These are phyloP conservation scores for Microplitis mediator DNA, from an alignment of 1,140 invertebrate species.

Conservation along the genomic window DNA sequence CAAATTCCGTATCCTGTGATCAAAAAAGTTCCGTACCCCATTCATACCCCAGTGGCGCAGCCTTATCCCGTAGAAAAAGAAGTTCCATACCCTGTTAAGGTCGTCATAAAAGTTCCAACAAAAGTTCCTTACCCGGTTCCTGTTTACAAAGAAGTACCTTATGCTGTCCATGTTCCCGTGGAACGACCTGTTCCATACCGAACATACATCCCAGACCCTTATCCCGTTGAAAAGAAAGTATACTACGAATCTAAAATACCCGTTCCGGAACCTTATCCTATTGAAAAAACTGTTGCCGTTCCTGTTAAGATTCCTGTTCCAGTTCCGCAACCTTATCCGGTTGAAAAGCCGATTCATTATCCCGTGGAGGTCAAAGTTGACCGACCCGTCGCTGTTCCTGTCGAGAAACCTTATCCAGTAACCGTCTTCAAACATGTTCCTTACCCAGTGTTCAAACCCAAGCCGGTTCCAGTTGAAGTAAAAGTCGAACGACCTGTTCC, in stretches of 20 bases:
- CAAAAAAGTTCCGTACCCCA: slow-evolving; percentile 55
- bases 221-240: slow-evolving; percentile 70
- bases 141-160: slow-evolving; percentile 47
- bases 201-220: slow-evolving; percentile 69
- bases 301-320: slow-evolving; percentile 68
- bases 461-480: slow-evolving; percentile 68
- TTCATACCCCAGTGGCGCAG: slow-evolving; percentile 70
- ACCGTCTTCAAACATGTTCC: slow-evolving; percentile 65
- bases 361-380: slow-evolving; percentile 65
- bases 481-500: slow-evolving; percentile 59
- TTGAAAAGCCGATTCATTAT: slow-evolving; percentile 60
- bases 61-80: slow-evolving; percentile 59
- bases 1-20: slow-evolving; percentile 53
- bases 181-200: slow-evolving; percentile 17
- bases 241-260: slow-evolving; percentile 68
- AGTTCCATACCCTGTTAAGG: slow-evolving; percentile 53
- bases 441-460: slow-evolving; percentile 64
- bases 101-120: slow-evolving; percentile 54
- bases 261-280: slow-evolving; percentile 69
- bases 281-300: slow-evolving; percentile 65
- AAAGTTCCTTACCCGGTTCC: slow-evolving; percentile 56
- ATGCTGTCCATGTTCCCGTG: slow-evolving; percentile 21
- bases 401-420: slow-evolving; percentile 56
- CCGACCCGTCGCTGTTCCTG: slow-evolving; percentile 66
- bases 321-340: slow-evolving; percentile 65